Conservation (phyloP, 2,888 invertebrate genomes). For the Xestia c-nigrum region DNA sequence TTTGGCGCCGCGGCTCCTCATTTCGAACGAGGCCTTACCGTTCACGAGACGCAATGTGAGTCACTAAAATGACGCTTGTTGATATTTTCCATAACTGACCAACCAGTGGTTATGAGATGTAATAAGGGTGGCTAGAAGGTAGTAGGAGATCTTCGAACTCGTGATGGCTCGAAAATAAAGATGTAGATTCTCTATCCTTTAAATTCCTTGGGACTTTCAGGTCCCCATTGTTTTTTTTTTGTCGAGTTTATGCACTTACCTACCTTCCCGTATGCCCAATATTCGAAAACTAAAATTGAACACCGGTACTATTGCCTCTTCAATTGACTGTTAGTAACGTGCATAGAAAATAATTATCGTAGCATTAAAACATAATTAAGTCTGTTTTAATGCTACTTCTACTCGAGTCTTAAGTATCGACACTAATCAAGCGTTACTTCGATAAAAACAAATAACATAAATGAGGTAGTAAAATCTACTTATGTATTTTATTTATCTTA, state of each 20-base stretch:
- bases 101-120: neutral
- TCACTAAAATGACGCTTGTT: slow-evolving; percentile 65
- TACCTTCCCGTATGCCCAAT: neutral
- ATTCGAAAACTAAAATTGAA: neutral
- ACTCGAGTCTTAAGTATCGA: slow-evolving; percentile 2
- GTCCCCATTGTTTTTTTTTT: neutral
- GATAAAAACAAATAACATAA: slow-evolving; percentile 13
- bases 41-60: slow-evolving; percentile 64
- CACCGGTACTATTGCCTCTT: neutral
- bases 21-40: slow-evolving; percentile 66
- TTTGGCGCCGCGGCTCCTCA: slow-evolving; percentile 55
- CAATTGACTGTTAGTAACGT: neutral
- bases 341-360: neutral
- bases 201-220: no score
- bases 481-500: slow-evolving; percentile 11
- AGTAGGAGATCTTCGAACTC: neutral
- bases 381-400: neutral
- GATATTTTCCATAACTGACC: neutral
- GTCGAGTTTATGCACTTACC: neutral
- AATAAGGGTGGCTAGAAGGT: neutral
- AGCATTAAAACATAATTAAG: neutral
- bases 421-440: neutral
- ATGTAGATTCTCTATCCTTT: neutral
- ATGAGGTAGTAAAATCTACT: slow-evolving; percentile 21
- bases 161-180: neutral